Evolutionary conservation across 2,888 invertebrate genomes (phyloP).

Genomic region (Notodonta ziczac): DNA sequence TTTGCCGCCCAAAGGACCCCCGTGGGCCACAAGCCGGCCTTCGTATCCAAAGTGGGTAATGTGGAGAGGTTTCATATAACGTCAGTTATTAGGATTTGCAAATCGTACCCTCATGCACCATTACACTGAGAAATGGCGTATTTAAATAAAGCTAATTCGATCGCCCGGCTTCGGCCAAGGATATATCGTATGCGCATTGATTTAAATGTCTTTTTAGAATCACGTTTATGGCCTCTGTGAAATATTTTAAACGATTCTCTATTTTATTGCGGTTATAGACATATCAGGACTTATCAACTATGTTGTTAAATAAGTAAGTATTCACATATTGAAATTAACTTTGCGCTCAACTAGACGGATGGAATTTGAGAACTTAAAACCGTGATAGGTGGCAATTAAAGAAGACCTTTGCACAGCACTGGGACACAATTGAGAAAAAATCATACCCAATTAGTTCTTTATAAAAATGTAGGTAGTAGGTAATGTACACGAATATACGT

Average conservation of each 20-base stretch:
- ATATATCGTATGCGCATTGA: slow-evolving; percentile 3
- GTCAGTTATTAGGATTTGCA: slow-evolving; percentile 45
- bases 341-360: no score
- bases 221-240: background rate
- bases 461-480: background rate
- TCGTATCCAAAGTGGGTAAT: slow-evolving; percentile 34
- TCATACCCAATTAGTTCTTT: no score
- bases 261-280: no score
- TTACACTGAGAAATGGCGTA: slow-evolving; percentile 35
- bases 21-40: slow-evolving; percentile 49
- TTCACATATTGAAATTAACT: no score
- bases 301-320: no score
- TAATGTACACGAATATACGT: background rate
- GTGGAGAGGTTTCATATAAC: slow-evolving; percentile 41
- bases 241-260: no score
- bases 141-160: slow-evolving; percentile 37
- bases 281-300: no score
- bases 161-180: background rate
- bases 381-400: no score
- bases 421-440: no score
- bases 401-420: no score
- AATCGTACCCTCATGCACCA: slow-evolving; percentile 37
- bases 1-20: slow-evolving; percentile 60
- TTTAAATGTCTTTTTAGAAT: background rate
- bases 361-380: no score